A percentile compares a stretch with the other conserved stretches of the same genome.
phyloP scores from a whole-genome alignment of 2,113 vertebrate genomes.

The Montifringilla adamsi region DNA sequence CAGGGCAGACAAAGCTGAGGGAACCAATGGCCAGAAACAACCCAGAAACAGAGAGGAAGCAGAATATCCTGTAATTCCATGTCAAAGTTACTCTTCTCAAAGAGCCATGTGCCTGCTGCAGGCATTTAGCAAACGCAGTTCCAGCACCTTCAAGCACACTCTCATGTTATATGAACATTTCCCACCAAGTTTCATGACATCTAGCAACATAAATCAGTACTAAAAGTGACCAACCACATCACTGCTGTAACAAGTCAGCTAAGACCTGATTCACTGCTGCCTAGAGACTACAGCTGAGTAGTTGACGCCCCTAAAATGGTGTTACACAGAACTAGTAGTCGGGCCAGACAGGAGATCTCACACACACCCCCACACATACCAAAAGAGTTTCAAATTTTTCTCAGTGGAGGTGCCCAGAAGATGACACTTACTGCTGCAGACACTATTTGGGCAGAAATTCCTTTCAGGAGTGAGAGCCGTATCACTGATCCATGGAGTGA shows the following conservation, averaged over 20 bases:
- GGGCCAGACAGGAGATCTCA: neutral
- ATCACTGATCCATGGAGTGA: constrained; percentile 89
- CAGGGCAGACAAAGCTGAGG: neutral
- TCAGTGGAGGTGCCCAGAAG: neutral
- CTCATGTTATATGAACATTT: neutral
- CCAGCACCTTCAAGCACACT: neutral
- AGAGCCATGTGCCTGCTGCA: neutral
- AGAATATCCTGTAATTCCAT: neutral
- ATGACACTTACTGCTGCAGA: constrained; percentile 89
- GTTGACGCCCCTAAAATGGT: neutral
- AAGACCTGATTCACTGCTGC: neutral
- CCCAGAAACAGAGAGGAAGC: neutral
- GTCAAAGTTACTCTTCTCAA: neutral
- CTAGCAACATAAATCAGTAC: neutral
- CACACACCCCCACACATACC: accelerated
- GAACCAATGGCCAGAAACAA: neutral
- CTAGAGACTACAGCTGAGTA: neutral
- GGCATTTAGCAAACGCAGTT: neutral
- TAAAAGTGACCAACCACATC: neutral
- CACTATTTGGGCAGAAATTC: constrained; percentile 94
- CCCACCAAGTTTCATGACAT: neutral
- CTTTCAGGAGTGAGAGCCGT: constrained; percentile 87
- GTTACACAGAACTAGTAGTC: neutral
- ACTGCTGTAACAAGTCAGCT: neutral
- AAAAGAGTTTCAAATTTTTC: neutral